Evolutionary conservation across 2,113 vertebrate species (phyloP).

Genomic region (Entomyzon cyanotis): DNA sequence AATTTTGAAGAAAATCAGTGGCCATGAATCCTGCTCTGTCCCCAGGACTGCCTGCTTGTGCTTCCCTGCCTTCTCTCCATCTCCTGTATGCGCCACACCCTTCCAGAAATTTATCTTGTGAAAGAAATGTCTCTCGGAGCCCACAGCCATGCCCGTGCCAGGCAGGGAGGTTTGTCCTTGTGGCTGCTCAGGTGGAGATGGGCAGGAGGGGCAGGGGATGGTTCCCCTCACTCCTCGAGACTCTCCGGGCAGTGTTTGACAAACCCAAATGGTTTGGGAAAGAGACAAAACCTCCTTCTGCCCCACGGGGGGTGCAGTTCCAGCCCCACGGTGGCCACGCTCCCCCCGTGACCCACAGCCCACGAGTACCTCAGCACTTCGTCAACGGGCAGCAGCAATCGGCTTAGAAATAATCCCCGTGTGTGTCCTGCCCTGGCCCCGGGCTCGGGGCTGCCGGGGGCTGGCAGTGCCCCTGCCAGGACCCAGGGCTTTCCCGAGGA

Average conservation of each 20-base stretch:
- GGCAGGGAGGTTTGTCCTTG: not conserved
- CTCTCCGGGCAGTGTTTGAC: accelerated
- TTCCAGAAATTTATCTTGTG: not conserved
- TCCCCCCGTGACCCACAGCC: not conserved
- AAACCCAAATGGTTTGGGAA: not conserved
- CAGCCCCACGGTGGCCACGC: not conserved
- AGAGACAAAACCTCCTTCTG: too few relatives aligned
- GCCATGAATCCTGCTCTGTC: not conserved
- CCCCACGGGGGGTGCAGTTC: not conserved
- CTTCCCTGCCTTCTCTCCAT: not conserved
- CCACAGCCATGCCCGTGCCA: not conserved
- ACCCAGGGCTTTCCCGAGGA: not conserved
- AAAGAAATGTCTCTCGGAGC: not conserved
- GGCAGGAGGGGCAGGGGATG: not conserved
- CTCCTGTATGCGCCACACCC: not conserved
- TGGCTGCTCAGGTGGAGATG: not conserved
- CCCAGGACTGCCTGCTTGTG: not conserved
- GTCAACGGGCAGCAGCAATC: not conserved
- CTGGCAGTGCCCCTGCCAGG: not conserved
- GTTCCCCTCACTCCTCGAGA: not conserved
- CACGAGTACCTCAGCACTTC: not conserved
- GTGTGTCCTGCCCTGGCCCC: not conserved
- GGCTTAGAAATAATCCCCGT: not conserved
- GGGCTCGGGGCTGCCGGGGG: accelerated
- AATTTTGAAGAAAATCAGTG: accelerated